Evolutionary conservation across 2,888 invertebrate genomes (phyloP), one percentile per base, ranked within the genome.

Genomic region (Chymomyza fuscimana): DNA sequence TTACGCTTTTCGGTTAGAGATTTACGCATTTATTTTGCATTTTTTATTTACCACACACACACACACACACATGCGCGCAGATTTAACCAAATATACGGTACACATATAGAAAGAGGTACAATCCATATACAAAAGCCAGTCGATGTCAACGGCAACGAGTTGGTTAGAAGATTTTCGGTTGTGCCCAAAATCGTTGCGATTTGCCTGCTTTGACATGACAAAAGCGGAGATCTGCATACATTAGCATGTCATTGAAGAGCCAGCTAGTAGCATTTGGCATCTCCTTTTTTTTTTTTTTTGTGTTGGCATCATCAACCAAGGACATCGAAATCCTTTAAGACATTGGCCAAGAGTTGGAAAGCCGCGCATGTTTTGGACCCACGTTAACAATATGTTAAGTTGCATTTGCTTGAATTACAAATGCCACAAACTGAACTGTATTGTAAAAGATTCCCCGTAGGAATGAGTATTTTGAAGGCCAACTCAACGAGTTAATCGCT

Each of bases 141-240:
- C 58, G 56, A 59, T 59, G 50, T 16, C 32, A 59, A 63, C 19
- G 12, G 32, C 56, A 65, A 62, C 12, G 75, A 77, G 77, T 78
- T 83, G 81, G 86, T 82, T 82, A 82, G 82, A 86, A 86, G 73
- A 71, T 75, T 75, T 76, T 79, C 65, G 80, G 68, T 72, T 85
- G 56, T 79, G 76, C 77, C 81, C 86, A 72, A 72, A 72, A 58
- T 22, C 22, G 58, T 58, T 68, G 68, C 70, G 80, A 88, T 88
- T 88, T 89, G 87, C 81, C 88, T 80, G 78, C 80, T 81, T 83
- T 90, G 89, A 89, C 90, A 89, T 89, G 85, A 86, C 88, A 82
- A 90, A 90, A 90, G 90, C 90, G 85, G 86, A 87, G 83, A 90
- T 90, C 90, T 90, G 90, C 90, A 90, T 90, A 90, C 73, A 90